Percentiles rank a stretch among this genome's conserved stretches.
Conservation (phyloP, 2,113 vertebrate genomes). For the Alethe castanea region DNA sequence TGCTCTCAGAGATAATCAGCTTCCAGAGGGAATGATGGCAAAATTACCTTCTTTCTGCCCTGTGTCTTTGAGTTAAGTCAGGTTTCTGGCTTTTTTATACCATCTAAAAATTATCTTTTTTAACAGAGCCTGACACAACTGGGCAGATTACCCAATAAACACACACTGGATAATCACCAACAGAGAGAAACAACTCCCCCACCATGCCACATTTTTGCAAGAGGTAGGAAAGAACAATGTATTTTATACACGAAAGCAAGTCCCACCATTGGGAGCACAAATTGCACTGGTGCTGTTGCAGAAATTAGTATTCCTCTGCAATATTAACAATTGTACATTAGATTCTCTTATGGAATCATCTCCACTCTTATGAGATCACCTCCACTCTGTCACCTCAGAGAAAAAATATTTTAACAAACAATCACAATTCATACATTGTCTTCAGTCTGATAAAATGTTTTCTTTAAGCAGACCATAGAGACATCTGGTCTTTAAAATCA, state of each 20-base stretch:
- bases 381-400: neutral
- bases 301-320: neutral
- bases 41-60: neutral
- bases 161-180: neutral
- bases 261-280: neutral
- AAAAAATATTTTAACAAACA: neutral
- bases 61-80: neutral
- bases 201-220: fast-evolving
- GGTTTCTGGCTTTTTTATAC: neutral
- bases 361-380: neutral
- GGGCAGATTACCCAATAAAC: neutral
- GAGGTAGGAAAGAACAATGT: neutral
- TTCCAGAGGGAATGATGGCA: neutral
- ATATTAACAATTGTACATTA: fast-evolving
- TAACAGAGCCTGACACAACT: neutral
- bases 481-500: neutral
- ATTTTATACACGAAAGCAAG: neutral
- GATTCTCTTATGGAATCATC: neutral
- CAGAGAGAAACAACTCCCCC: neutral
- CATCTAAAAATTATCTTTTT: neutral
- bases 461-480: neutral
- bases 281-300: neutral
- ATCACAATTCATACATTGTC: neutral
- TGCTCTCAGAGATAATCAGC: neutral
- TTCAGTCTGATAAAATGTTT: neutral